Evolutionary conservation across 2,113 vertebrate species (phyloP).

Genomic region (Dicerorhinus sumatrensis): DNA sequence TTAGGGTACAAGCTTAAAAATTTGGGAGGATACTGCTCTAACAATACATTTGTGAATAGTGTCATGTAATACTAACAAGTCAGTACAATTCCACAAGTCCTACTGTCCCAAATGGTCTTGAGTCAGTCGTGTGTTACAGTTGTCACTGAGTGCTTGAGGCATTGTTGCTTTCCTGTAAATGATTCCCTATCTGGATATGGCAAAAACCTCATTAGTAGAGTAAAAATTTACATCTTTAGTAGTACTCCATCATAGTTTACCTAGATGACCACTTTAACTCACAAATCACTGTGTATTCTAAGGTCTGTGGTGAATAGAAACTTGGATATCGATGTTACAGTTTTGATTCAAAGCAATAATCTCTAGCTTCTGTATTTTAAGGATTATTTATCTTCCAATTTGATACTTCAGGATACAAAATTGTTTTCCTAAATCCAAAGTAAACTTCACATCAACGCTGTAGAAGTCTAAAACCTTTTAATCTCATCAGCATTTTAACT

Average conservation of each 20-base stretch:
- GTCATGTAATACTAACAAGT: background rate
- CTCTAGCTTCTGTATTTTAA: background rate
- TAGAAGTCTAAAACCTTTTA: background rate
- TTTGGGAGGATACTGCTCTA: background rate
- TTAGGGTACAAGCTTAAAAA: background rate
- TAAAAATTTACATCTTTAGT: background rate
- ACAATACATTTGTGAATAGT: background rate
- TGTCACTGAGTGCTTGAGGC: background rate
- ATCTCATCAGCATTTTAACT: background rate
- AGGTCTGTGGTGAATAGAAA: background rate
- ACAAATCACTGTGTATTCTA: background rate
- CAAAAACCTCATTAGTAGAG: background rate
- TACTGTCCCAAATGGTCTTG: background rate
- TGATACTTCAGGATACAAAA: background rate
- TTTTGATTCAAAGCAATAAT: background rate
- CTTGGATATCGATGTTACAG: background rate
- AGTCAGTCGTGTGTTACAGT: background rate
- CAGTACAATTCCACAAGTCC: background rate
- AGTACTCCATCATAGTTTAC: background rate
- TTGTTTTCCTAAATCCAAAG: background rate
- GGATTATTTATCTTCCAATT: background rate
- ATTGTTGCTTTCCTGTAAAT: background rate
- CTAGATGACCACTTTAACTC: background rate
- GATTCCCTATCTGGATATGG: background rate
- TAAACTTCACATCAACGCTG: background rate